Evolutionary conservation across 2,888 invertebrate species (phyloP).

Genomic region (Drosophila barbarae): DNA sequence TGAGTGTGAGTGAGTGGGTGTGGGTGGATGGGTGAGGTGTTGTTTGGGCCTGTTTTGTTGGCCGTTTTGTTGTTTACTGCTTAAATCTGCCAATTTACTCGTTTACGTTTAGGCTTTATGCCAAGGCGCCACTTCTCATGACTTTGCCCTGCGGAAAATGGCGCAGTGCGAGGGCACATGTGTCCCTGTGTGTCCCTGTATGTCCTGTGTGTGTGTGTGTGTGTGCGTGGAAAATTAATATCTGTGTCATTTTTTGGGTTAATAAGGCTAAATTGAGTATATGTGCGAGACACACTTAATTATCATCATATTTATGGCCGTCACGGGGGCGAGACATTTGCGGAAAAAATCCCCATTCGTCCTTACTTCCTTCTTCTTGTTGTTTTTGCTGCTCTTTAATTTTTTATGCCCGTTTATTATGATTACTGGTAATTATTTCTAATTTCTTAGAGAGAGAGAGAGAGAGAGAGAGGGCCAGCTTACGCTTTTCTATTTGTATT

Average conservation of each 20-base stretch:
- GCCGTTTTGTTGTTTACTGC: conserved; percentile 74
- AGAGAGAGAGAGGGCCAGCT: not conserved
- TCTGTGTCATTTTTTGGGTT: conserved; percentile 75
- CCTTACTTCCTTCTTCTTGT: not conserved
- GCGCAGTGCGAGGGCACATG: conserved; percentile 11
- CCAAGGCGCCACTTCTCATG: conserved; percentile 35
- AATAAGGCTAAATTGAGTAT: conserved; percentile 75
- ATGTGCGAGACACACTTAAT: conserved; percentile 74
- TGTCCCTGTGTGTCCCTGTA: conserved; percentile 35
- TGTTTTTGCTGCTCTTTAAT: conserved; percentile 7
- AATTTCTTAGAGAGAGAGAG: conserved; percentile 12
- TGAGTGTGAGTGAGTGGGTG: not conserved
- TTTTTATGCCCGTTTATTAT: conserved; percentile 39
- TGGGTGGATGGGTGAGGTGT: conserved; percentile 10
- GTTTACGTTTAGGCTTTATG: conserved; percentile 73
- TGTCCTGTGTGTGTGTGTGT: conserved; percentile 23
- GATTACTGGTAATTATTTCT: conserved; percentile 35
- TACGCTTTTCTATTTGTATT: not conserved
- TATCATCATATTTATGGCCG: conserved; percentile 75
- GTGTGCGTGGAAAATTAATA: conserved; percentile 66
- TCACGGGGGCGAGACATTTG: conserved; percentile 48
- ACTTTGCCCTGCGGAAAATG: conserved; percentile 20
- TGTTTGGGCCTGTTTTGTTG: conserved; percentile 63
- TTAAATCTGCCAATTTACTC: conserved; percentile 76
- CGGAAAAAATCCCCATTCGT: conserved; percentile 1